Conservation (phyloP, 2,113 vertebrate genomes). For the Eudyptes chrysolophus region DNA sequence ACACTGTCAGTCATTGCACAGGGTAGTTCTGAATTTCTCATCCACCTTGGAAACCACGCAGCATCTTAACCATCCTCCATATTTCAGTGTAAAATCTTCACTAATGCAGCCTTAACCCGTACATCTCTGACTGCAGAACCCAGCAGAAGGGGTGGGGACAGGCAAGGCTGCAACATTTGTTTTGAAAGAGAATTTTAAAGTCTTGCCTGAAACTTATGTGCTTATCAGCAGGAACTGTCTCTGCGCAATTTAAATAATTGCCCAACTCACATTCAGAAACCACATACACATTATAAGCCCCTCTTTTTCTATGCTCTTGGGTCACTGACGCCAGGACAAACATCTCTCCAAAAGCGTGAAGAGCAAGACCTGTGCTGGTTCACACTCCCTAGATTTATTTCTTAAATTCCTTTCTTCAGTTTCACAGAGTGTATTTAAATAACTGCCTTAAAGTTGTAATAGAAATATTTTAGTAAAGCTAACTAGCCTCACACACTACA, state of each 20-base stretch:
- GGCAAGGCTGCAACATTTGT: background rate
- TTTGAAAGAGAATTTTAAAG: background rate
- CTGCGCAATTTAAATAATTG: background rate
- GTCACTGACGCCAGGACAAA: background rate
- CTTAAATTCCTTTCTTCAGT: background rate
- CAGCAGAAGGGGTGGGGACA: background rate
- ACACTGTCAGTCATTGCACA: background rate
- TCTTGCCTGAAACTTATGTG: background rate
- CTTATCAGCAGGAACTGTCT: background rate
- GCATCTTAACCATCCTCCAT: background rate
- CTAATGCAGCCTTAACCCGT: fast-evolving
- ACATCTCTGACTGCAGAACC: background rate
- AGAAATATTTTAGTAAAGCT: background rate
- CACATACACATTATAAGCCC: background rate
- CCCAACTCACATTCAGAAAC: background rate
- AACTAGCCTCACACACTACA: background rate
- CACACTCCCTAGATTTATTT: background rate
- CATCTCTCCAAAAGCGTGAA: background rate
- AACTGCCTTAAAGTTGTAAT: background rate
- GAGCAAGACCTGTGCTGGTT: background rate
- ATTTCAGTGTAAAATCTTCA: background rate
- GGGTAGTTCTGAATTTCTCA: background rate
- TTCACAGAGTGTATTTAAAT: background rate
- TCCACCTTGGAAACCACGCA: background rate
- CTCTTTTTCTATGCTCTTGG: background rate